Percentiles rank a stretch among this genome's conserved stretches.
These are phyloP conservation scores for Drosophila nasuta DNA, from an alignment of 1,140 invertebrate genomes.

Conservation along the genomic window DNA sequence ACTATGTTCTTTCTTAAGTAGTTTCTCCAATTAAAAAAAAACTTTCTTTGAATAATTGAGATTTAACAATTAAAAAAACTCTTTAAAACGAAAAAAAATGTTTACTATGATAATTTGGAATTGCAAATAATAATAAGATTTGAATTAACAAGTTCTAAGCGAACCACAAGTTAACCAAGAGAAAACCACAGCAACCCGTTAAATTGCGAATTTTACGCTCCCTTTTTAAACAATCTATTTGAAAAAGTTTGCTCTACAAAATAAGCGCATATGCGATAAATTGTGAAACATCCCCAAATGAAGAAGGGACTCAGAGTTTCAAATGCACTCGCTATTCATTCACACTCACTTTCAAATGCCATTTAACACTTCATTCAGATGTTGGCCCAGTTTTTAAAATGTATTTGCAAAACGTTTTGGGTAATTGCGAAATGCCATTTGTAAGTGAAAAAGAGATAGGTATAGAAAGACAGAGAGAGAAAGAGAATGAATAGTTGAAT, in stretches of 20 bases:
- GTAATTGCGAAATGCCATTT: slow-evolving; percentile 28
- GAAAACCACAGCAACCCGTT: neutral
- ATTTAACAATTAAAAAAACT: too few relatives aligned
- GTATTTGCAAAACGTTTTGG: slow-evolving; percentile 11
- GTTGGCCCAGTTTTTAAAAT: slow-evolving; percentile 31
- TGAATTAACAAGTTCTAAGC: neutral
- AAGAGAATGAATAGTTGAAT: neutral
- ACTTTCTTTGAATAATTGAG: too few relatives aligned
- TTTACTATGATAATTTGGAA: too few relatives aligned
- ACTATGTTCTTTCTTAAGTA: too few relatives aligned
- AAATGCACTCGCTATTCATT: slow-evolving; percentile 2
- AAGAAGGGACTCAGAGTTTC: neutral
- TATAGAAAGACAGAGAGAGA: neutral
- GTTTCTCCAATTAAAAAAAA: too few relatives aligned
- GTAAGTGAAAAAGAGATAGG: neutral
- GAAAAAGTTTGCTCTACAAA: slow-evolving; percentile 10
- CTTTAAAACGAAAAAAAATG: too few relatives aligned
- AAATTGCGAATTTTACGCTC: neutral
- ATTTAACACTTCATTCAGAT: slow-evolving; percentile 23
- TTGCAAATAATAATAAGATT: slow-evolving; percentile 3
- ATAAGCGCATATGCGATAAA: slow-evolving; percentile 28
- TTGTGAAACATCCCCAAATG: slow-evolving; percentile 14
- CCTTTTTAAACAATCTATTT: slow-evolving; percentile 1
- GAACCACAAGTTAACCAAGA: slow-evolving; percentile 4
- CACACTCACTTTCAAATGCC: slow-evolving; percentile 5